Evolutionary conservation across 2,113 vertebrate genomes (phyloP).

Genomic region (Merops nubicus): DNA sequence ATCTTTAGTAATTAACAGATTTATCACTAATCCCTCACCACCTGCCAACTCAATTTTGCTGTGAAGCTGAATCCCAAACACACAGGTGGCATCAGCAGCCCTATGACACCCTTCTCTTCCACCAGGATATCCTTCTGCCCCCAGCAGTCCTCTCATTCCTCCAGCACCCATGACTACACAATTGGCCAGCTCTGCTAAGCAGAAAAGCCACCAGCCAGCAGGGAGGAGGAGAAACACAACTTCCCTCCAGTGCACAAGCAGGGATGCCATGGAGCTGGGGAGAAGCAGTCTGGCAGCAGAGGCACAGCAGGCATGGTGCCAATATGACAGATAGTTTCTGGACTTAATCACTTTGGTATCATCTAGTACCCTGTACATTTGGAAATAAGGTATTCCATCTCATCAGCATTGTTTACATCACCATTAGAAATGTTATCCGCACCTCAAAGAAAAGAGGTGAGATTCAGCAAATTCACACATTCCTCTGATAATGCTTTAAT

Average conservation of each 20-base stretch:
- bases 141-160: not conserved
- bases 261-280: not conserved
- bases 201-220: not conserved
- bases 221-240: not conserved
- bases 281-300: not conserved
- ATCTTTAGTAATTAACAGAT: not conserved
- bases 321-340: not conserved
- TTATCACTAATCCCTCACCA: constrained; percentile 10
- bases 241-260: rapidly evolving
- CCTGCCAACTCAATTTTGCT: not conserved
- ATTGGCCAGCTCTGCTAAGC: not conserved
- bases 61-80: not conserved
- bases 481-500: not conserved
- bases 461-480: not conserved
- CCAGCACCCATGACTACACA: not conserved
- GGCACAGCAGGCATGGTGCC: not conserved
- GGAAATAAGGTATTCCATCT: not conserved
- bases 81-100: not conserved
- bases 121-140: not conserved
- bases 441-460: not conserved
- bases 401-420: not conserved
- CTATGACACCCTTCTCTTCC: not conserved
- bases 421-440: not conserved
- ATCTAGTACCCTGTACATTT: not conserved
- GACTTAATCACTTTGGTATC: not conserved